Base-by-base conservation (phyloP, 53 echinoderm and acorn worm genomes). In the Holothuria scabra region DNA sequence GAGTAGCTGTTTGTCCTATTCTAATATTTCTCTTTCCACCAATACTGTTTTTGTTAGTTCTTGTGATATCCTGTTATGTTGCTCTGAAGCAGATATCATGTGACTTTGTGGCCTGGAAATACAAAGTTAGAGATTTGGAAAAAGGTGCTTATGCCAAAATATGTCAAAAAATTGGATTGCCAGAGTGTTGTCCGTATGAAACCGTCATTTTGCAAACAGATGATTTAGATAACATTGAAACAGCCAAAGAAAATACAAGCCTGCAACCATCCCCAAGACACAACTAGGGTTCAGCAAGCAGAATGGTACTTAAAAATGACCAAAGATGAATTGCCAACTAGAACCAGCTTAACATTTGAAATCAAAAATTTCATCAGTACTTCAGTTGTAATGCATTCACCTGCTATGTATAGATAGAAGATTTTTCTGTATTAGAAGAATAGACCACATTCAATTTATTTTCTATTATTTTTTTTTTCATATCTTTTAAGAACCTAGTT, bases 121-220 rank as follows among this genome's bases (percentile, higher is more conserved):
- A 60, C 30, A 80, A 84, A 11, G 89, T 93, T 44, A 84, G 85
- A 37, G 93, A 96, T 61, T 80, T 91, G 66, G 96, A 96, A 71
- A 93, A 92, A 67, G 96, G 96, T 16, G 91, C 90, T 62, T 96
- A 90, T 84, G 90, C 91, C 12, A 91, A 87, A 88, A 55, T 93
- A 67, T 96, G 93, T 74, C 28, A 74, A 12, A 88, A 86, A 24
- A 84, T 96, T n/a, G 93, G 92, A 24, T 83, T 96, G 21, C 76
- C 85, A 38, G 90, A 96, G 12, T 96, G 92, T 67, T 90, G 93
- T 44, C 93, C 96, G 0, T 96, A 96, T 66, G 96, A 96, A 68
- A 84, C 76, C 26, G 91, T 95, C 67, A 91, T 94, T 26, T 80
- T 87, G 22, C 49, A 83, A 24, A 88, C 84, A 35, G 93, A 93